Evolutionary conservation across 2,797 vertebrate species (phyloP).

Genomic region (Simalia tracyae): DNA sequence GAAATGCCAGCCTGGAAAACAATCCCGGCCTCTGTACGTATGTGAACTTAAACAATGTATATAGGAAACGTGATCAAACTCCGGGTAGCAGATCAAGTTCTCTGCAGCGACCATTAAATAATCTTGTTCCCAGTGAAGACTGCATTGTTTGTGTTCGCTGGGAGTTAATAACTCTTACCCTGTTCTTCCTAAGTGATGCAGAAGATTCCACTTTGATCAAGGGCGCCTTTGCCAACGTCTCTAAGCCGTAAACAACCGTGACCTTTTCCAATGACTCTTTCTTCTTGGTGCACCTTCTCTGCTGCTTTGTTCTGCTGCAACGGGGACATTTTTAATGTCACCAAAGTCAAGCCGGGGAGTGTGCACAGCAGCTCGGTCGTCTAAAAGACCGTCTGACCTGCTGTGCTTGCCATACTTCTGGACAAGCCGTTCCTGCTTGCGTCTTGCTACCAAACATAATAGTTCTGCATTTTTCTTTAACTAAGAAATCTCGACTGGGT

Average conservation of each 20-base stretch:
- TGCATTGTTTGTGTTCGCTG: not conserved
- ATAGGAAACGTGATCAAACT: not conserved
- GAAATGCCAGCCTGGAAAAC: not conserved
- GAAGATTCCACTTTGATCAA: constrained; percentile 14
- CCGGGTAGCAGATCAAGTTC: not conserved
- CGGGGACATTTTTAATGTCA: not conserved
- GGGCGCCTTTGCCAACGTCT: not conserved
- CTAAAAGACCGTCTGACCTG: too few relatives aligned
- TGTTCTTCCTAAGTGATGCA: constrained; percentile 23
- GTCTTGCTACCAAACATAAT: not conserved
- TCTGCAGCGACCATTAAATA: not conserved
- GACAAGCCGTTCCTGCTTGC: not conserved
- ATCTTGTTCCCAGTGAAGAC: not conserved
- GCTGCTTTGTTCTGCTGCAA: not conserved
- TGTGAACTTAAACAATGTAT: not conserved
- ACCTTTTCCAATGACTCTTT: constrained; percentile 1
- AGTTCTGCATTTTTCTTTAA: not conserved
- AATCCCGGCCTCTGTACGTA: not conserved
- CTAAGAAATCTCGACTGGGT: not conserved
- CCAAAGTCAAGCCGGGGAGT: not conserved
- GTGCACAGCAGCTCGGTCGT: not conserved
- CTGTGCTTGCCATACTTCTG: not conserved
- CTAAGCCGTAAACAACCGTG: not conserved
- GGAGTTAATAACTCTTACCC: not conserved
- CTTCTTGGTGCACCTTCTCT: not conserved